phyloP scores from a whole-genome alignment of 2,888 invertebrate species.

The Calliopum simillimum region DNA sequence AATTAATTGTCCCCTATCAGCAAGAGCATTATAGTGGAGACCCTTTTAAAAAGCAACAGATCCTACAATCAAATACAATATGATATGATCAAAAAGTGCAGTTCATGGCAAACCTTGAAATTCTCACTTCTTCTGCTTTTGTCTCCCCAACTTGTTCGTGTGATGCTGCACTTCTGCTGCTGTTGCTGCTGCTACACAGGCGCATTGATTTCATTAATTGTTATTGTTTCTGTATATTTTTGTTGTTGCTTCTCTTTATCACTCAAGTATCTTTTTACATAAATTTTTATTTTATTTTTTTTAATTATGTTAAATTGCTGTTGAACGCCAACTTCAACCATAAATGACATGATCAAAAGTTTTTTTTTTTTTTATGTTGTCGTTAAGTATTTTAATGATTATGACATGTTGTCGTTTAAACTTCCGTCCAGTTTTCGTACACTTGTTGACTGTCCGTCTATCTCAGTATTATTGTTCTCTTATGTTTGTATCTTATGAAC shows the following conservation, averaged over 20 bases:
- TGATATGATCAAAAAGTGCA: not conserved
- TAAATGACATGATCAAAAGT: conserved; percentile 22
- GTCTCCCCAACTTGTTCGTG: not conserved
- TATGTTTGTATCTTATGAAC: not conserved
- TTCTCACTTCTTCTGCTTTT: no score
- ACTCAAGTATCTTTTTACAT: not conserved
- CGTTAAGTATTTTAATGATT: conserved; percentile 38
- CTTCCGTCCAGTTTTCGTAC: conserved; percentile 37
- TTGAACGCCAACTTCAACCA: conserved; percentile 34
- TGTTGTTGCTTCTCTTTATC: conserved; percentile 17
- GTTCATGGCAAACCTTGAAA: no score
- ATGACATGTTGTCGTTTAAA: conserved; percentile 42
- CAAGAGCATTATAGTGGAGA: not conserved
- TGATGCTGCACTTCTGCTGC: not conserved
- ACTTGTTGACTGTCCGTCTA: not conserved
- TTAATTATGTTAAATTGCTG: conserved; percentile 55
- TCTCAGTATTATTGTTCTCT: not conserved
- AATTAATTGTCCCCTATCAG: conserved; percentile 10
- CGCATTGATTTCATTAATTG: conserved; percentile 38
- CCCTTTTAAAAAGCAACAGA: not conserved
- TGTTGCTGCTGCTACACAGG: not conserved
- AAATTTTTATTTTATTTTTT: conserved; percentile 39
- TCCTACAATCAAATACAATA: not conserved
- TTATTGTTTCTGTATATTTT: conserved; percentile 6
- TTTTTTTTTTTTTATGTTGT: conserved; percentile 20